Evolutionary conservation across 2,797 vertebrate genomes (phyloP), one percentile per base, ranked within the genome.

Genomic region (Leptoclinus maculatus): DNA sequence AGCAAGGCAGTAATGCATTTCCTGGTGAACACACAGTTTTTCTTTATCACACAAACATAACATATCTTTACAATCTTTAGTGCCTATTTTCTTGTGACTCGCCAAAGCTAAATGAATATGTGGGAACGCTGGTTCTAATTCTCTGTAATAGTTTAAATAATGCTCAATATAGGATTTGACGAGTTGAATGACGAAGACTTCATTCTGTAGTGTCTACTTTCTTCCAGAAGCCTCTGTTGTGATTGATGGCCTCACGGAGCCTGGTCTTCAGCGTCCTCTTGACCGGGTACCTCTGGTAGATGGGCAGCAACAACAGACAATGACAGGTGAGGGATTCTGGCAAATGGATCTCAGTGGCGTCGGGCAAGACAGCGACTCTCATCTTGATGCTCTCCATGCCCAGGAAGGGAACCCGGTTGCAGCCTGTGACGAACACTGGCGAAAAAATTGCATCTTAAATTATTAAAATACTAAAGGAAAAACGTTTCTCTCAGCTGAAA

Each of bases 361-460:
- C 8, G 0, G 64, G 68, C 81, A 93, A 67, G 11, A 89, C 77
- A 1, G 79, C 25, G 29, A 97, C 88, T 6, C 0, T 94, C 93
- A 97, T 95, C 59, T 1, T 66, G 56, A 95, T 60, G 59, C 54
- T 63, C 12, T 81, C 21, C 92, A 96, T 93, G 0, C 93, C 94
- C 62, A 79, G 16, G 47, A 94, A 81, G 29, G 95, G 93, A 0
- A 96, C 84, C 8, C 95, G 95, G 62, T 95, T 89, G 45, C 66
- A 93, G 82, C 96, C 96, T 39, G 93, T 95, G 76, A 97, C 68
- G 84, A 97, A 97, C 77, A 94, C 96, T 97, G 87, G 66, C 51
- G 63, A 79, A 41, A 27, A 59, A 29, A 79, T 29, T 64, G 34
- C 7, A 43, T 53, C 7, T 64, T 25, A 49, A 66, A 56, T 38